Conservation (phyloP, 2,888 invertebrate species). For the Pemphredon lugubris region DNA sequence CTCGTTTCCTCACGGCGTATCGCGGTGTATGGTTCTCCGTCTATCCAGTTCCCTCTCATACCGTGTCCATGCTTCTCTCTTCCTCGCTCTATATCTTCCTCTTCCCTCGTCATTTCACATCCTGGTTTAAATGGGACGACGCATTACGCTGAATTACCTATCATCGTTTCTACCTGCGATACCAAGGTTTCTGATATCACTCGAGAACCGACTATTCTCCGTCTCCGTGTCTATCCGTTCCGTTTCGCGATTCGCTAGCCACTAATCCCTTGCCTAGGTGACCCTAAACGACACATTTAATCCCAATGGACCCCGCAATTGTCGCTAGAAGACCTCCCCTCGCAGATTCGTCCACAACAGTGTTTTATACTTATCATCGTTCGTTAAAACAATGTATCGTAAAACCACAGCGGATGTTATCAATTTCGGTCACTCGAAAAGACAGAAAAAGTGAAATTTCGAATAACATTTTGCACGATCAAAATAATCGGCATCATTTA, state of each 20-base stretch:
- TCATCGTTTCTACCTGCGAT: constrained; percentile 61
- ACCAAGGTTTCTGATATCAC: constrained; percentile 56
- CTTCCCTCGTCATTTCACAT: constrained; percentile 66
- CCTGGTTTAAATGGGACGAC: constrained; percentile 68
- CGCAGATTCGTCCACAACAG: too few species aligned
- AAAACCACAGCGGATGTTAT: too few species aligned
- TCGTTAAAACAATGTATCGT: too few species aligned
- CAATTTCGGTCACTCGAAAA: background rate
- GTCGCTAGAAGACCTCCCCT: constrained; percentile 42
- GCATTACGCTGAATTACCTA: constrained; percentile 68
- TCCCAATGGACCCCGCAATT: constrained; percentile 38
- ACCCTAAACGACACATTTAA: constrained; percentile 52
- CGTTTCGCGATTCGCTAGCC: constrained; percentile 51
- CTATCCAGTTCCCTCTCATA: background rate
- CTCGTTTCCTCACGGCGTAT: background rate
- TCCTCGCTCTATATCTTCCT: background rate
- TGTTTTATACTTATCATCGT: too few species aligned
- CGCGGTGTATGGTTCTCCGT: constrained; percentile 4
- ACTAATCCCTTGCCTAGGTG: constrained; percentile 40
- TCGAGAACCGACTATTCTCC: constrained; percentile 53
- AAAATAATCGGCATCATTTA: too few species aligned
- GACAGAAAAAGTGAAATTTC: background rate
- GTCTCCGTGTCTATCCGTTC: constrained; percentile 32
- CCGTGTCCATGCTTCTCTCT: constrained; percentile 1
- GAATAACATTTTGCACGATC: too few species aligned